Base-by-base conservation (phyloP, 2,797 vertebrate genomes). In the Cossypha niveicapilla region DNA sequence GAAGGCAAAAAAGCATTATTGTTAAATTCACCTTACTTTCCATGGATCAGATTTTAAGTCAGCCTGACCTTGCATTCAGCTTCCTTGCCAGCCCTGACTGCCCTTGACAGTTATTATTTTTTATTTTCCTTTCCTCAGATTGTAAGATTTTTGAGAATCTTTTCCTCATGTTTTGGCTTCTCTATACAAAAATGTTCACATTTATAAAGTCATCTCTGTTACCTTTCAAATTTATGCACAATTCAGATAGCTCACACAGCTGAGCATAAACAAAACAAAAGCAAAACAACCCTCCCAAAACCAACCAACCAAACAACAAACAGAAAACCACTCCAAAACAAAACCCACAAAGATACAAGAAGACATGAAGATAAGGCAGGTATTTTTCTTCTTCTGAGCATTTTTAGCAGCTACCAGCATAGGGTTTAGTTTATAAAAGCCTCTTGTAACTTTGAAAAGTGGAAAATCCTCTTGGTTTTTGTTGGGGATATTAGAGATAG, bases 401-500 rank as follows among this genome's bases (percentile, higher is more conserved):
- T 48, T 95, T 86, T 80, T 60, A 73, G 53, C 39, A 48, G 47
- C 25, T 86, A 63, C 14, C 3, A 76, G 25, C 24, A 32, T n/a
- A 63, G 0, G 0, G 7, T 57, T 92, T 77, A 56, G 27, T 67
- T 90, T 74, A 57, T 21, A 84, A 83, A 83, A 92, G 4, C 22
- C 11, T 51, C 32, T 89, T 80, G 37, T 65, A 24, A 45, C 28
- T 76, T 15, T 30, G 17, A 71, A 42, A 71, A 71, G 24, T 35
- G n/a, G 18, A 35, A 86, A 93, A 91, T 86, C 28, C 34, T 67
- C 28, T 47, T 60, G n/a, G 18, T 24, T 86, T 27, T 39, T 70
- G 13, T 50, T 74, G 48, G 9, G 37, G n/a, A 76, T 73, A 45
- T 76, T 45, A 57, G 45, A 76, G 37, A 63, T 39, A 53, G 30